phyloP scores from a whole-genome alignment of 2,113 vertebrate genomes.

The Anolis carolinensis region DNA sequence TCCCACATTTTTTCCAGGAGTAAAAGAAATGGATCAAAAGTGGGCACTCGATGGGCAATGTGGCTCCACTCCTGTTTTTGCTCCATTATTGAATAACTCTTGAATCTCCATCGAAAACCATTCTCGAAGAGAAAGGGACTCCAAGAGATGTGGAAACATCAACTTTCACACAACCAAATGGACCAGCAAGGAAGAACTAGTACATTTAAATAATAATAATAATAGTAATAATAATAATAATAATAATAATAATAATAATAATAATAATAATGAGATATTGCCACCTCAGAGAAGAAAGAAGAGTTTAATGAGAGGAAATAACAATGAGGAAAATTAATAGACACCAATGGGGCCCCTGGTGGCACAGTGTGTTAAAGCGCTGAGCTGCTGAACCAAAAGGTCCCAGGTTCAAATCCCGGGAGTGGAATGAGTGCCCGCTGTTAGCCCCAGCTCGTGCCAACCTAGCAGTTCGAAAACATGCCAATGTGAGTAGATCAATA shows the following conservation, averaged over 20 bases:
- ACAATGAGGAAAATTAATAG: background rate
- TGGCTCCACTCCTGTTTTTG: background rate
- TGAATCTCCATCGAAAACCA: rapidly evolving
- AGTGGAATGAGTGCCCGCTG: no score
- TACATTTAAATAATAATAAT: no score
- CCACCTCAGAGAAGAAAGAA: background rate
- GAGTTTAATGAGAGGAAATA: background rate
- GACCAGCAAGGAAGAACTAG: rapidly evolving
- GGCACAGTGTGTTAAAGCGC: no score
- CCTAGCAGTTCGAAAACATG: no score
- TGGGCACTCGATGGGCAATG: background rate
- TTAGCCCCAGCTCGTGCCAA: no score
- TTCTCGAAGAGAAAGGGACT: background rate
- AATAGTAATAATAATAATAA: no score
- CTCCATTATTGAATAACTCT: conserved; percentile 1
- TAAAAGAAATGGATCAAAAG: background rate
- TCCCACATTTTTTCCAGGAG: background rate
- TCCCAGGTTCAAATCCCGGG: no score
- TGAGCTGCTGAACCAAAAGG: no score
- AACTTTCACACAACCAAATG: rapidly evolving
- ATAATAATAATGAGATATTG: no score
- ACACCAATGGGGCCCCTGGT: no score
- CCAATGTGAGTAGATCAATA: no score
- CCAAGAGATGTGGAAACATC: rapidly evolving
- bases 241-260: no score